phyloP scores from a whole-genome alignment of 2,113 vertebrate species.

The Coptodon rendalli region DNA sequence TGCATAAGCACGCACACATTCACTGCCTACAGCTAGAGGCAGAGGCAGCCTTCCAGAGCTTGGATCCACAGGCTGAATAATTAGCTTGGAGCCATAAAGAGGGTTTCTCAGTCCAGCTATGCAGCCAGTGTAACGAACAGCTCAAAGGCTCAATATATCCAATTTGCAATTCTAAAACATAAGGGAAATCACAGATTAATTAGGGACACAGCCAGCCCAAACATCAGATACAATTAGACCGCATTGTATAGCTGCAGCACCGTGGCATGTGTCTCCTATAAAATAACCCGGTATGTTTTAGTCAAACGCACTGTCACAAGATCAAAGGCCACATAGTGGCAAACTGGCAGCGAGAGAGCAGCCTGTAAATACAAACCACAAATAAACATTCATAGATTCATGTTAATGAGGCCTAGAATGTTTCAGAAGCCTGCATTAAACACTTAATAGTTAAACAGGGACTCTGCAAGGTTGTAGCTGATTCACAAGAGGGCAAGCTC shows the following conservation, averaged over 20 bases:
- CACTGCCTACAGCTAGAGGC: slow-evolving; percentile 7
- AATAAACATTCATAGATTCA: slow-evolving; percentile 17
- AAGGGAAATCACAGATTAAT: slow-evolving; percentile 60
- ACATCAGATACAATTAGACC: slow-evolving; percentile 34
- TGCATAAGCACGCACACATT: neutral
- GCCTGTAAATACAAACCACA: slow-evolving; percentile 1
- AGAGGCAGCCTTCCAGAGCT: slow-evolving; percentile 42
- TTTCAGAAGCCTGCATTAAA: neutral
- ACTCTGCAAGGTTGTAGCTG: neutral
- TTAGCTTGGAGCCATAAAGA: slow-evolving; percentile 48
- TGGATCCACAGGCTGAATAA: slow-evolving; percentile 49
- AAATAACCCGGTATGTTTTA: neutral
- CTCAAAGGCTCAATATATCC: slow-evolving; percentile 45
- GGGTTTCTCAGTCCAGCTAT: slow-evolving; percentile 25
- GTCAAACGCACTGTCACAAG: neutral
- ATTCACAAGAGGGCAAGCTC: neutral
- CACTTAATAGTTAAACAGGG: neutral
- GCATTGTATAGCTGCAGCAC: neutral
- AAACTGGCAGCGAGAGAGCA: neutral
- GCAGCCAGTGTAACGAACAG: slow-evolving; percentile 37
- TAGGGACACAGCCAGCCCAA: slow-evolving; percentile 15
- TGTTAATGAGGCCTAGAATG: slow-evolving; percentile 8
- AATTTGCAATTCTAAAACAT: slow-evolving; percentile 53
- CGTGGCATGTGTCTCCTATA: neutral
- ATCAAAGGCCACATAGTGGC: slow-evolving; percentile 20